A percentile compares a stretch with the other conserved stretches of the same genome.
These are phyloP conservation scores for Ceratoteleas bidentatus DNA, from an alignment of 1,140 invertebrate genomes.

Conservation along the genomic window DNA sequence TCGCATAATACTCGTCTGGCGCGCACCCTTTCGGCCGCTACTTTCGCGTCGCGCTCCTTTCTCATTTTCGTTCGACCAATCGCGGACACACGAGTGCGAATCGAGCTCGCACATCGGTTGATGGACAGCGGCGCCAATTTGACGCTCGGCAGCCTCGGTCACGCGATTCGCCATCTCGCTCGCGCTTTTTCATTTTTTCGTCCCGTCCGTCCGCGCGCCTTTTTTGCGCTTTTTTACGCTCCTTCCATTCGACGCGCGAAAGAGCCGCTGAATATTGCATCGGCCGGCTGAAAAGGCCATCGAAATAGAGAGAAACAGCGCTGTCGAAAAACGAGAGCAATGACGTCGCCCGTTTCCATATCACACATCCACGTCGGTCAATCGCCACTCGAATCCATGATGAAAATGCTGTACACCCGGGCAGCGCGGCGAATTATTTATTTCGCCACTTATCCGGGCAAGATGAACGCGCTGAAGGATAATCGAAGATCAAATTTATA, in stretches of 20 bases:
- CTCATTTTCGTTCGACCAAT: conserved; percentile 68
- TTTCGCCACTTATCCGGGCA: conserved; percentile 31
- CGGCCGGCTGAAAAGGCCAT: too few relatives aligned
- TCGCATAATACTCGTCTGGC: conserved; percentile 66
- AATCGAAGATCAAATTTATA: conserved; percentile 58
- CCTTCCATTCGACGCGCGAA: too few relatives aligned
- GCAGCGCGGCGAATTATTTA: conserved; percentile 53
- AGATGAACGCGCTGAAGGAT: conserved; percentile 17
- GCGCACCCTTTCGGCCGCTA: conserved; percentile 54
- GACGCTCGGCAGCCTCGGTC: conserved; percentile 77
- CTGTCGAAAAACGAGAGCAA: too few relatives aligned
- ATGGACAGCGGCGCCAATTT: conserved; percentile 82
- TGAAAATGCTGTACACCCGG: conserved; percentile 52
- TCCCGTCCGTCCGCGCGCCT: conserved; percentile 1
- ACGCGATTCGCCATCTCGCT: conserved; percentile 51
- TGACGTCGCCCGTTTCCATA: conserved; percentile 51
- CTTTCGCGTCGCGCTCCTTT: conserved; percentile 54
- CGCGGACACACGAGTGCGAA: conserved; percentile 57
- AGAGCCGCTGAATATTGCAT: too few relatives aligned
- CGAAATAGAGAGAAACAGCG: too few relatives aligned
- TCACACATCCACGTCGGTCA: conserved; percentile 61
- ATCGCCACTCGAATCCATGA: conserved; percentile 52
- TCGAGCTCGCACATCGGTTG: conserved; percentile 73
- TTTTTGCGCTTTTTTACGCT: conserved; percentile 37
- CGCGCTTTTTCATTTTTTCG: background rate